A percentile compares a stretch with the other conserved stretches of the same genome.
Evolutionary conservation across 2,888 invertebrate species (phyloP).

Genomic region (Chromoteleia sp.): DNA sequence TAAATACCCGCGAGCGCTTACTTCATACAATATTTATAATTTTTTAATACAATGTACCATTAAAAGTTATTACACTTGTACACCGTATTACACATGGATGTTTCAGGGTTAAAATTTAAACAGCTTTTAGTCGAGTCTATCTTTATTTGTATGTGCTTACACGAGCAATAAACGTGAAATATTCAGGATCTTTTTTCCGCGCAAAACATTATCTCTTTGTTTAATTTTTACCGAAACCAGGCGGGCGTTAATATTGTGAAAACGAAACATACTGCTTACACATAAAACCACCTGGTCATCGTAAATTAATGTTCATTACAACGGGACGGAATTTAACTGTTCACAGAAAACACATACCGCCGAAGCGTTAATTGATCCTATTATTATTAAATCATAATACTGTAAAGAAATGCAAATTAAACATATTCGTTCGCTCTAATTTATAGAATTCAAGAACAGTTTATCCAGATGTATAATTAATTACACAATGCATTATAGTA

Average conservation of each 20-base stretch:
- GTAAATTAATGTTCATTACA: conserved; percentile 32
- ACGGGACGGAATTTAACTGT: conserved; percentile 27
- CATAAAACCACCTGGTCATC: conserved; percentile 17
- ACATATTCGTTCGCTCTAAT: not conserved
- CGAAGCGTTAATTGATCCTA: conserved; percentile 9
- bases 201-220: conserved; percentile 40
- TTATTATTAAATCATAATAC: not conserved
- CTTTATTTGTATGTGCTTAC: conserved; percentile 16
- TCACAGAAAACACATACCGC: not conserved
- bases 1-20: conserved; percentile 17
- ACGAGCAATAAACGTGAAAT: conserved; percentile 42
- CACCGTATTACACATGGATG: conserved; percentile 33
- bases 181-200: conserved; percentile 37
- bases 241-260: conserved; percentile 26
- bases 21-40: conserved; percentile 31
- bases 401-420: not conserved
- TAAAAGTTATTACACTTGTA: conserved; percentile 32
- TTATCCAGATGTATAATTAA: too few relatives aligned
- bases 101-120: conserved; percentile 43
- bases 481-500: too few relatives aligned
- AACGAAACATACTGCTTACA: conserved; percentile 1
- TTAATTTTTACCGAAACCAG: conserved; percentile 42
- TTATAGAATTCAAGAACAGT: too few relatives aligned
- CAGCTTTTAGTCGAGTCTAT: conserved; percentile 41
- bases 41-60: conserved; percentile 34